These are phyloP conservation scores for Muraenolepis orangiensis DNA, from an alignment of 2,797 vertebrate genomes.

Conservation along the genomic window DNA sequence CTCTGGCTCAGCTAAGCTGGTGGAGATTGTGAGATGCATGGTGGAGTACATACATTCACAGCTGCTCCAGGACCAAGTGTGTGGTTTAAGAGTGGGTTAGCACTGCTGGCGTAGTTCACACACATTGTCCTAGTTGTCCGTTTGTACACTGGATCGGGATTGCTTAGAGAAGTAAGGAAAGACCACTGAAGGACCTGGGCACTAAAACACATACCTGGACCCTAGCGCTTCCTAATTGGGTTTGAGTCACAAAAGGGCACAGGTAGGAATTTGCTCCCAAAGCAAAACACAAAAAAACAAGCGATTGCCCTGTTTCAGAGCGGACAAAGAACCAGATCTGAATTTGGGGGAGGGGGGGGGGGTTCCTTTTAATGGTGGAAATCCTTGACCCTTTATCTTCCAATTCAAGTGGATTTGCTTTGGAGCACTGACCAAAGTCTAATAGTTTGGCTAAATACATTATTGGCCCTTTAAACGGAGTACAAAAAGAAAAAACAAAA, in stretches of 20 bases:
- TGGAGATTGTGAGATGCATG: conserved; percentile 15
- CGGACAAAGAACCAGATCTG: neutral
- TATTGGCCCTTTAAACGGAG: neutral
- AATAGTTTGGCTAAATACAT: neutral
- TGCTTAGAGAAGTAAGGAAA: conserved; percentile 14
- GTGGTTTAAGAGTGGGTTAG: conserved; percentile 30
- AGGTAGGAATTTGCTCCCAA: neutral
- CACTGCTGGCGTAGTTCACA: conserved; percentile 55
- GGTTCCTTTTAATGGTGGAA: neutral
- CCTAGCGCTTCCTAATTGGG: neutral
- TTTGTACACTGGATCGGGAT: conserved; percentile 5
- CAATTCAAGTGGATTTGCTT: neutral
- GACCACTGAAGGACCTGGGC: conserved; percentile 40
- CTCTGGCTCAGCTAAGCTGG: conserved; percentile 39
- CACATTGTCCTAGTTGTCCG: conserved; percentile 26
- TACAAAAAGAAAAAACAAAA: neutral
- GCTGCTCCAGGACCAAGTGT: conserved; percentile 36
- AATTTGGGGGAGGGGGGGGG: no score
- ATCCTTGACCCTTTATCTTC: neutral
- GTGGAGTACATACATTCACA: conserved; percentile 57
- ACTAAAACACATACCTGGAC: neutral
- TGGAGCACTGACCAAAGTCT: neutral
- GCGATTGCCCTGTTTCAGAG: neutral
- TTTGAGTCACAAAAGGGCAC: conserved; percentile 58
- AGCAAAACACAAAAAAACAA: neutral